These are phyloP conservation scores for Charaxes varanes DNA, from an alignment of 1,140 invertebrate species.

Conservation along the genomic window DNA sequence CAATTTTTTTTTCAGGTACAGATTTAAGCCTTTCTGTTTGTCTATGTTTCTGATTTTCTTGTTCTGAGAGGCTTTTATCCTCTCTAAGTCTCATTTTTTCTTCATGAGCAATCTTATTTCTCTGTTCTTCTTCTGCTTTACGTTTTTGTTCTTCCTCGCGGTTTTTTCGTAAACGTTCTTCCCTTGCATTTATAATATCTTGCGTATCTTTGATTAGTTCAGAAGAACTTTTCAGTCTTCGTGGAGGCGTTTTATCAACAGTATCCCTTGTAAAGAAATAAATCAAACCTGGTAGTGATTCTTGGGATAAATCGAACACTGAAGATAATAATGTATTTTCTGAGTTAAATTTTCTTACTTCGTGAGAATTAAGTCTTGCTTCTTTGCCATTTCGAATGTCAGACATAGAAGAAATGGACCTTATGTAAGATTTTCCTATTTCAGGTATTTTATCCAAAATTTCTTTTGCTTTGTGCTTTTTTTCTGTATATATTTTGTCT, in stretches of 20 bases:
- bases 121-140: slow-evolving; percentile 22
- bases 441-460: too few species aligned
- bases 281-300: slow-evolving; percentile 22
- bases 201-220: slow-evolving; percentile 41
- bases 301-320: too few species aligned
- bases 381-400: too few species aligned
- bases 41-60: slow-evolving; percentile 10
- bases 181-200: slow-evolving; percentile 27
- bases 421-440: too few species aligned
- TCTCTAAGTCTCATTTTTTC: slow-evolving; percentile 4
- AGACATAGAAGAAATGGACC: too few species aligned
- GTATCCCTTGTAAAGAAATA: slow-evolving; percentile 34
- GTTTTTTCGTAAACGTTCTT: slow-evolving; percentile 22
- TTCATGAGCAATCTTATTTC: slow-evolving; percentile 8
- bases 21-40: slow-evolving; percentile 9
- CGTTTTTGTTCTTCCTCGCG: slow-evolving; percentile 10
- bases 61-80: slow-evolving; percentile 11
- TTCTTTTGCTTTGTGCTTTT: too few species aligned
- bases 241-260: slow-evolving; percentile 8
- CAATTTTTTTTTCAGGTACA: slow-evolving; percentile 15
- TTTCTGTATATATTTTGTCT: too few species aligned
- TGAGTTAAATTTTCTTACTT: too few species aligned
- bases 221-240: slow-evolving; percentile 31
- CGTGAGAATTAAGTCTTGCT: too few species aligned
- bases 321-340: too few species aligned